Conservation (phyloP, 1,140 invertebrate genomes). For the Anthonomus grandis region DNA sequence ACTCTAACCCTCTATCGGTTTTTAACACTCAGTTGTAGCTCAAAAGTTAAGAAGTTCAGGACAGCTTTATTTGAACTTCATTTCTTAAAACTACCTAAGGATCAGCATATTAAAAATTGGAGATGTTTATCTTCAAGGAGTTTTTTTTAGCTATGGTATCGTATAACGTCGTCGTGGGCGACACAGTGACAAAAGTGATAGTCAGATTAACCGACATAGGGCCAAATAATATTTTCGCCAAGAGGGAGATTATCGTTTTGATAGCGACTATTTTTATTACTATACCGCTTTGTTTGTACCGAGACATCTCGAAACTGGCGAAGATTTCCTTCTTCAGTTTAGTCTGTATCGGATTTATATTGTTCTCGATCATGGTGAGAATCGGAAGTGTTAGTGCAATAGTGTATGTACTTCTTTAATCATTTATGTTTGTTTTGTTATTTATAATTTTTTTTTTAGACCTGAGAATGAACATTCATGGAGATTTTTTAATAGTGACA, state of each 20-base stretch:
- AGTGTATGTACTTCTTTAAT: conserved; percentile 54
- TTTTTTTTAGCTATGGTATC: conserved; percentile 82
- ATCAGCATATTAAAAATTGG: no score
- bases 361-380: conserved; percentile 67
- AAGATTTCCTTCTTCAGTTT: conserved; percentile 79
- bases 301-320: conserved; percentile 74
- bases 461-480: conserved; percentile 67
- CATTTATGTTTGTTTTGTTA: neutral
- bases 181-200: conserved; percentile 83
- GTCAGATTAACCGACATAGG: conserved; percentile 60
- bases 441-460: conserved; percentile 49
- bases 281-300: conserved; percentile 78
- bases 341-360: conserved; percentile 71
- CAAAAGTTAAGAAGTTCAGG: no score
- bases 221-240: conserved; percentile 59
- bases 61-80: no score
- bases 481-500: conserved; percentile 70
- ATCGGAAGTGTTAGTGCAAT: conserved; percentile 57
- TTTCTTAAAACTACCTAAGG: no score
- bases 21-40: no score
- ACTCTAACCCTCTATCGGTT: no score
- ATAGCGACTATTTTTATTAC: conserved; percentile 73
- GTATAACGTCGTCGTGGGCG: conserved; percentile 87
- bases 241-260: conserved; percentile 74
- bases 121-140: no score